phyloP scores from a whole-genome alignment of 2,888 invertebrate genomes.

The Drepanosiphum platanoidis region DNA sequence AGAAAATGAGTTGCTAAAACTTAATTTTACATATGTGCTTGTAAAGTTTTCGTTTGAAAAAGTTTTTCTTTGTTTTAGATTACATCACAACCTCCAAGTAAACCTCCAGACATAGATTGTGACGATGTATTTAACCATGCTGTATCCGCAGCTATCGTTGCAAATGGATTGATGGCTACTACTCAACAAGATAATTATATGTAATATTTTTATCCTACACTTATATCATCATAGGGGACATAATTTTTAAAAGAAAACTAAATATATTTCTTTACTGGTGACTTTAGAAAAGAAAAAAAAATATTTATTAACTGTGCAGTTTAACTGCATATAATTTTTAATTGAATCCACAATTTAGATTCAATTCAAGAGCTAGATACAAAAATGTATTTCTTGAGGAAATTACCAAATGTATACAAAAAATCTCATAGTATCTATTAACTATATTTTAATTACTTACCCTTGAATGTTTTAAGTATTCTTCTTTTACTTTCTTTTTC shows the following conservation, averaged over 20 bases:
- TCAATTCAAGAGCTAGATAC: too few species aligned
- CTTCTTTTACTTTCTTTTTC: slow-evolving; percentile 39
- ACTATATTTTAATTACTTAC: neutral
- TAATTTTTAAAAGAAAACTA: neutral
- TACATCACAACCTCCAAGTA: neutral
- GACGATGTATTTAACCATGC: slow-evolving; percentile 55
- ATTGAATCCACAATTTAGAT: too few species aligned
- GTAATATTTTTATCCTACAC: slow-evolving; percentile 30
- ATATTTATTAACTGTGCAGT: too few species aligned
- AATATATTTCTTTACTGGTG: neutral
- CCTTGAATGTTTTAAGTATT: neutral
- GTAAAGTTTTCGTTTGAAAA: too few species aligned
- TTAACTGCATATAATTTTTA: too few species aligned
- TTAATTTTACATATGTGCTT: too few species aligned
- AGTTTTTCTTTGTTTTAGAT: slow-evolving; percentile 25
- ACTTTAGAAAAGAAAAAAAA: too few species aligned
- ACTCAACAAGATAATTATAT: slow-evolving; percentile 34
- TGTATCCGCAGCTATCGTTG: slow-evolving; percentile 43
- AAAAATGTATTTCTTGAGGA: neutral
- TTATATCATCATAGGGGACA: slow-evolving; percentile 28
- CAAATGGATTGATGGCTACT: slow-evolving; percentile 50
- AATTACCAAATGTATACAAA: neutral
- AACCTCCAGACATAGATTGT: slow-evolving; percentile 37
- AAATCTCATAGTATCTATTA: neutral
- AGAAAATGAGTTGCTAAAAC: too few species aligned